Conservation (phyloP, 2,888 invertebrate genomes). For the Eupithecia inturbata region DNA sequence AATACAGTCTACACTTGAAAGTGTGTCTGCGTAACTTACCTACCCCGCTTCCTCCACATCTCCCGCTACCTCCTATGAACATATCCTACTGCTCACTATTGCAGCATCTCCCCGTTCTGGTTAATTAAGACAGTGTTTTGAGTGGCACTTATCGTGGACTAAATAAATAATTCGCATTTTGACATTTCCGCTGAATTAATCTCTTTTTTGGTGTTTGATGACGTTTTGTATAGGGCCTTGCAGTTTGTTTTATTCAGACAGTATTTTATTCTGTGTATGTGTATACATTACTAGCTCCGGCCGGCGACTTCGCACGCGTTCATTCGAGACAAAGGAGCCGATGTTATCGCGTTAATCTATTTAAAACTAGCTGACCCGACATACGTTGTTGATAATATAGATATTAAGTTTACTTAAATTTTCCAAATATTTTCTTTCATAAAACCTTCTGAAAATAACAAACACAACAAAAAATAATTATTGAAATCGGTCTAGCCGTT, state of each 20-base stretch:
- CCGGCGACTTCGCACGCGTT: background rate
- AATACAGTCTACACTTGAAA: too few species aligned
- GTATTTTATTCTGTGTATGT: background rate
- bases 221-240: slow-evolving; percentile 7
- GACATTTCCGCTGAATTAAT: slow-evolving; percentile 26
- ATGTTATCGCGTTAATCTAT: background rate
- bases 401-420: too few species aligned
- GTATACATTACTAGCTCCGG: background rate
- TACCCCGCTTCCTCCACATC: background rate
- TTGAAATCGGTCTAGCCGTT: too few species aligned
- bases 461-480: too few species aligned
- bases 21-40: too few species aligned
- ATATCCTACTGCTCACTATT: slow-evolving; percentile 43
- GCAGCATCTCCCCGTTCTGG: slow-evolving; percentile 73
- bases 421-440: too few species aligned
- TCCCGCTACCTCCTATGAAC: slow-evolving; percentile 51
- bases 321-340: background rate
- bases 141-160: slow-evolving; percentile 76
- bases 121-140: slow-evolving; percentile 82
- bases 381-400: too few species aligned
- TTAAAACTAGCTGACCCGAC: too few species aligned
- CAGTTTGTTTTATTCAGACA: background rate
- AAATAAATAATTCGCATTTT: slow-evolving; percentile 68
- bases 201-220: slow-evolving; percentile 18
- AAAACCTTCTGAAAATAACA: too few species aligned